Evolutionary conservation across 2,888 invertebrate genomes (phyloP), one percentile per base, ranked within the genome.

Genomic region (Ischnura elegans): DNA sequence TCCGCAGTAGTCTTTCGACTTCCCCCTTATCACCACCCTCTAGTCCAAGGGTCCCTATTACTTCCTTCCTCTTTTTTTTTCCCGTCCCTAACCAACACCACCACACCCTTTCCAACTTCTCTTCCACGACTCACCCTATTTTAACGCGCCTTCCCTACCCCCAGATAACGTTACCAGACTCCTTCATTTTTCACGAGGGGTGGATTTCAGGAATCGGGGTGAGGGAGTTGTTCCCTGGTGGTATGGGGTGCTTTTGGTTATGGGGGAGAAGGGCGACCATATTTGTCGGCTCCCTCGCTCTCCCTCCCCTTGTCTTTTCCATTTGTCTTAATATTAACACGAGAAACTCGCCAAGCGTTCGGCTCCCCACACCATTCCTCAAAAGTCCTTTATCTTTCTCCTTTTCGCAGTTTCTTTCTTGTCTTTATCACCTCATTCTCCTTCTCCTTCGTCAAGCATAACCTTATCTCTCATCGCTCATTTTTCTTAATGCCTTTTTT

Each of bases 251-350:
- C n/a, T n/a, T n/a, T n/a, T n/a, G n/a, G n/a, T n/a, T n/a, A n/a
- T n/a, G n/a, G n/a, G n/a, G 25, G 61, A 21, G 16, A 5, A 5
- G 25, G 61, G 25, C 36, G 36, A 36, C 29, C 76, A 76, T 76
- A 76, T 76, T 76, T 76, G 76, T 61, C 61, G 5, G 25, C 25
- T 29, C 51, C 87, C 47, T n/a, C 51, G 0, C 61, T 25, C 43
- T 42, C 43, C 61, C 61, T 61, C 61, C 42, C 42, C 43, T 61
- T 55, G 61, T 90, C 61, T 43, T 66, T 43, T 13, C 90, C 90
- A 90, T 90, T 90, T 90, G 90, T 90, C 90, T 90, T 90, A 90
- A 90, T 90, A 90, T 90, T 90, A 90, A 90, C 90, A 61, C 90
- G 61, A 66, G 61, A 76, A 90, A 87, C 87, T 87, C 87, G 13